These are phyloP conservation scores for Paedocypris sp. DNA, from an alignment of 2,113 vertebrate species.

Conservation along the genomic window DNA sequence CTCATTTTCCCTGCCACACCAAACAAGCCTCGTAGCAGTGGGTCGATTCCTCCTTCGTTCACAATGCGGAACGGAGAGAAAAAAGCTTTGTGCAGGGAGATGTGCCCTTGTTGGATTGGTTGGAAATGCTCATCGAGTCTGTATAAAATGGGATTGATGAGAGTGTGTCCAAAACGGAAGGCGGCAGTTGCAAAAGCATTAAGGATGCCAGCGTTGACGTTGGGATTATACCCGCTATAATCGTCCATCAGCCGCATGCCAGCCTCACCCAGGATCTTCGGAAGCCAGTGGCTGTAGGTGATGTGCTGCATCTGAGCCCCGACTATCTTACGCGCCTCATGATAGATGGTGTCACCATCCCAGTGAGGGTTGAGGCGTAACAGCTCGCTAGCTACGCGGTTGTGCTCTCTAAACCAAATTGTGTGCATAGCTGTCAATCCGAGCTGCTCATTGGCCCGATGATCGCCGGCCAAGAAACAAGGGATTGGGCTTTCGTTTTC, in stretches of 20 bases:
- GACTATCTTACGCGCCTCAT: constrained; percentile 90
- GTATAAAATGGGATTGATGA: constrained; percentile 88
- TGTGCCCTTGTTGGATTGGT: constrained; percentile 80
- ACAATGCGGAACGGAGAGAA: constrained; percentile 95
- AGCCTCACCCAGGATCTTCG: constrained; percentile 88
- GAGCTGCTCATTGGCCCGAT: constrained; percentile 90
- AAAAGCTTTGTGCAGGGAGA: constrained; percentile 92
- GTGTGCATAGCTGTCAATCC: constrained; percentile 95
- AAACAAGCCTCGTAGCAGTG: constrained; percentile 85
- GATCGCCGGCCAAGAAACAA: constrained; percentile 92
- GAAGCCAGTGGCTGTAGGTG: constrained; percentile 92
- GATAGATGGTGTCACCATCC: constrained; percentile 95
- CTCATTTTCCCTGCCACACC: constrained; percentile 93
- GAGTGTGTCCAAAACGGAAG: constrained; percentile 94
- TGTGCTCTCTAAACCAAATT: constrained; percentile 92
- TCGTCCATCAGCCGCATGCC: constrained; percentile 80
- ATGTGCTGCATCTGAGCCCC: constrained; percentile 96
- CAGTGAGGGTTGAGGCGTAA: constrained; percentile 90
- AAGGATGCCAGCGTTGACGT: constrained; percentile 80
- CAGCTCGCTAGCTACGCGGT: constrained; percentile 81
- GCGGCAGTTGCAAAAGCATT: constrained; percentile 91
- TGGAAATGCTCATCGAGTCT: constrained; percentile 80
- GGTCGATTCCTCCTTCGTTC: constrained; percentile 95
- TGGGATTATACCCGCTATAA: constrained; percentile 82
- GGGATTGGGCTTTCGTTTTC: constrained; percentile 96